Base-by-base conservation (phyloP, 1,140 invertebrate species). In the Hesperophylax magnus region DNA sequence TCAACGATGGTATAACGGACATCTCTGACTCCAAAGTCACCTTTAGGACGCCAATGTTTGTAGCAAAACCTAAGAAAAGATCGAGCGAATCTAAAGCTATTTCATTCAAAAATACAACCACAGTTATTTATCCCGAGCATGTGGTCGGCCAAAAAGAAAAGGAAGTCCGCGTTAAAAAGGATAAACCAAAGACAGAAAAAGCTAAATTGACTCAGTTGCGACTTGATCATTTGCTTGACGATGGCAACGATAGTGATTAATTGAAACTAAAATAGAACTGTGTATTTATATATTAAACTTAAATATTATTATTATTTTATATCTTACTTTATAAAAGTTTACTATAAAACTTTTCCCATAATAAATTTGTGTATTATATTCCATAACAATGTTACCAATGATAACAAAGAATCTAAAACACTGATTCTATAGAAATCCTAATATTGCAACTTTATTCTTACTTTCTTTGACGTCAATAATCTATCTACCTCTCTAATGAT, bases 111-210 rank as follows among this genome's bases (percentile, higher is more conserved):
- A 92, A 90, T 78, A 93, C 91, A 79, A 95, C 94, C 87, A 47
- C 39, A 47, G 78, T 95, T 52, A 88, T 95, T 3, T 94, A 96
- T 93, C 94, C 95, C 3, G 94, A 96, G 86, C 95, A 95, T 90
- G 91, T 95, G n/a, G 92, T 96, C 79, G 95, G 95, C n/a, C 88
- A 92, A 34, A 91, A 90, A 85, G 88, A 90, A 80, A 92, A 93
- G 85, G 92, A 90, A 84, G 88, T 85, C 82, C 90, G 89, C 85
- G 86, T 86, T 76, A 88, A 84, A 63, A 85, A 84, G 80, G 83
- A 53, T 82, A 86, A 84, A 85, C 74, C 6, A 18, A 81, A 65
- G 67, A 84, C 80, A 18, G 87, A 86, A 84, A 77, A 87, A 58
- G 79, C 87, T 85, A 84, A 85, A 34, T 81, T 81, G 8, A 87